Evolutionary conservation across 2,888 invertebrate genomes (phyloP).

Genomic region (Oxystoma pomonae): DNA sequence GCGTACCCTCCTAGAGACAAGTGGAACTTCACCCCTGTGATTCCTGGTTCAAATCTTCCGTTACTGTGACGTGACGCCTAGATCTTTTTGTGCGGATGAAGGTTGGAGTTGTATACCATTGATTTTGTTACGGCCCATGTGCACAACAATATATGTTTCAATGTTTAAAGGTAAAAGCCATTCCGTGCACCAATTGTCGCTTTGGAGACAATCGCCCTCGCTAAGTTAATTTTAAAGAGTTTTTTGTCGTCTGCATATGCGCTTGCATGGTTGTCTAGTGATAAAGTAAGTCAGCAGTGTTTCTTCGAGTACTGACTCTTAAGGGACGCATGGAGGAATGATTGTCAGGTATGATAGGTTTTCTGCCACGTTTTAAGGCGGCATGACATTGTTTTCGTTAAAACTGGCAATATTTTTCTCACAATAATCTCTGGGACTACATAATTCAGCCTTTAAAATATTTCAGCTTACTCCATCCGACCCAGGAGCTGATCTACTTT

Average conservation of each 20-base stretch:
- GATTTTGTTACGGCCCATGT: neutral
- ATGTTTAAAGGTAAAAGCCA: neutral
- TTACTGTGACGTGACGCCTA: neutral
- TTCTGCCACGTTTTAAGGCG: neutral
- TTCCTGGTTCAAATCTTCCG: neutral
- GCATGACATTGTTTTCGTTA: too few species aligned
- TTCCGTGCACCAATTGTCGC: neutral
- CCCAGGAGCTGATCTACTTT: neutral
- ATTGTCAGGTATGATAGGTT: neutral
- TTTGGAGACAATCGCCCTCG: neutral
- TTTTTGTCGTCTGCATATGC: neutral
- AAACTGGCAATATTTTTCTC: too few species aligned
- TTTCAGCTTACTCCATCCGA: neutral
- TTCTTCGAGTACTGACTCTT: neutral
- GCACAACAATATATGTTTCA: neutral
- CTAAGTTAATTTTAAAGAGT: neutral
- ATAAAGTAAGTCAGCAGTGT: neutral
- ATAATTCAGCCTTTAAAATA: neutral
- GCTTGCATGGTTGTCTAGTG: neutral
- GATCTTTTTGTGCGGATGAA: too few species aligned
- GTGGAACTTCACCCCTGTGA: too few species aligned
- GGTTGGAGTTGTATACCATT: neutral
- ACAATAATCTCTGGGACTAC: too few species aligned
- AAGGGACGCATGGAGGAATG: neutral
- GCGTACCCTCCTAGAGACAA: too few species aligned